Evolutionary conservation across 2,888 invertebrate species (phyloP).

Genomic region (Amorpha juglandis): DNA sequence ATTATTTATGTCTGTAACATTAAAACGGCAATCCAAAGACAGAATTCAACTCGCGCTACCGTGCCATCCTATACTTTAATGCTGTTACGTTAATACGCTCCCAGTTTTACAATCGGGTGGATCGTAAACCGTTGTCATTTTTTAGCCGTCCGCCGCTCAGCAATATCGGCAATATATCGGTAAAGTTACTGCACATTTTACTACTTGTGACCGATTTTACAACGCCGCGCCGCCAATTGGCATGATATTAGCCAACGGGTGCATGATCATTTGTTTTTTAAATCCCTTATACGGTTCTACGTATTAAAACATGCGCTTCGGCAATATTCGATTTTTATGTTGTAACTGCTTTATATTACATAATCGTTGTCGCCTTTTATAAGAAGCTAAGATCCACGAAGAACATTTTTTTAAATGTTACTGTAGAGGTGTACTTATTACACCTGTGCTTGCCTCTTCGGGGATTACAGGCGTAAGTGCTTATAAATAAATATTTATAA

Average conservation of each 20-base stretch:
- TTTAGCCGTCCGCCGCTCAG: conserved; percentile 49
- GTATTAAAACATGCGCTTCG: too few relatives aligned
- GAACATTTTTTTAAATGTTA: too few relatives aligned
- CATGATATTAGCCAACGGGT: conserved; percentile 49
- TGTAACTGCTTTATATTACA: too few relatives aligned
- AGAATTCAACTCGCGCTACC: neutral
- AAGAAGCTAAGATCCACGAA: too few relatives aligned
- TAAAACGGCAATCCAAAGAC: neutral
- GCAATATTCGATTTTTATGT: too few relatives aligned
- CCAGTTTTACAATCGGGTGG: conserved; percentile 74
- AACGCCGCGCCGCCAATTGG: conserved; percentile 69
- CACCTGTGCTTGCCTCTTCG: too few relatives aligned
- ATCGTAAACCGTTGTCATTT: conserved; percentile 62
- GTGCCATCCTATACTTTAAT: conserved; percentile 1
- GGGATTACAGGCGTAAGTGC: too few relatives aligned
- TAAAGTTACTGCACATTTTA: conserved; percentile 73
- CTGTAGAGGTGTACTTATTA: too few relatives aligned
- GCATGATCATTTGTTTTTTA: conserved; percentile 25
- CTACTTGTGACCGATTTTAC: conserved; percentile 81
- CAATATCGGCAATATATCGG: conserved; percentile 76
- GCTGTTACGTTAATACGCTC: conserved; percentile 48
- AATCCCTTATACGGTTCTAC: neutral
- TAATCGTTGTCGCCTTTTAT: too few relatives aligned
- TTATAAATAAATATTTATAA: too few relatives aligned
- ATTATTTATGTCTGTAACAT: too few relatives aligned